Conservation (phyloP, 2,888 invertebrate genomes). For the Netelia melanura region DNA sequence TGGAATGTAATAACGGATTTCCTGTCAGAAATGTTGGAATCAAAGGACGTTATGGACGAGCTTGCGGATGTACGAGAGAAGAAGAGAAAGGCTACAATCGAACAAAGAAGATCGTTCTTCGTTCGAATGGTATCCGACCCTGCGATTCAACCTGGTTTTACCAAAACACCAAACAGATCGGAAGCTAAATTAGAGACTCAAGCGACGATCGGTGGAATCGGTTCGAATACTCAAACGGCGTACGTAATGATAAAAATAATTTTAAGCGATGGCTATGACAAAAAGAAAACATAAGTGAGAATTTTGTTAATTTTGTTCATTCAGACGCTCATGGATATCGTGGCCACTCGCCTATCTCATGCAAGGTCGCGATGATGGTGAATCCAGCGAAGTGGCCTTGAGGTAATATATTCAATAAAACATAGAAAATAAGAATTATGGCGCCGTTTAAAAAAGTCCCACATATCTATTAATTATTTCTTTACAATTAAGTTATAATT, state of each 20-base stretch:
- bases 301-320: background rate
- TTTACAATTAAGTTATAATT: no score
- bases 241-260: conserved; percentile 65
- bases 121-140: conserved; percentile 99
- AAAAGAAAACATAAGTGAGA: background rate
- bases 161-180: conserved; percentile 82
- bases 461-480: no score
- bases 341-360: conserved; percentile 96
- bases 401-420: conserved; percentile 86
- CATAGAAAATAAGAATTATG: no score
- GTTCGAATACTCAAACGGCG: conserved; percentile 77
- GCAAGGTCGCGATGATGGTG: conserved; percentile 90
- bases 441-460: no score
- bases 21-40: conserved; percentile 92
- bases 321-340: conserved; percentile 95
- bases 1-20: conserved; percentile 94
- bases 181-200: conserved; percentile 81
- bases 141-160: conserved; percentile 88
- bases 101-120: conserved; percentile 97
- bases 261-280: conserved; percentile 8
- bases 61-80: conserved; percentile 91
- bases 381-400: conserved; percentile 90
- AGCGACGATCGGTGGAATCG: conserved; percentile 80
- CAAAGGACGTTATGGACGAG: conserved; percentile 89
- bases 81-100: conserved; percentile 92